Conservation (phyloP, 2,888 invertebrate genomes). For the Eupithecia abbreviata region DNA sequence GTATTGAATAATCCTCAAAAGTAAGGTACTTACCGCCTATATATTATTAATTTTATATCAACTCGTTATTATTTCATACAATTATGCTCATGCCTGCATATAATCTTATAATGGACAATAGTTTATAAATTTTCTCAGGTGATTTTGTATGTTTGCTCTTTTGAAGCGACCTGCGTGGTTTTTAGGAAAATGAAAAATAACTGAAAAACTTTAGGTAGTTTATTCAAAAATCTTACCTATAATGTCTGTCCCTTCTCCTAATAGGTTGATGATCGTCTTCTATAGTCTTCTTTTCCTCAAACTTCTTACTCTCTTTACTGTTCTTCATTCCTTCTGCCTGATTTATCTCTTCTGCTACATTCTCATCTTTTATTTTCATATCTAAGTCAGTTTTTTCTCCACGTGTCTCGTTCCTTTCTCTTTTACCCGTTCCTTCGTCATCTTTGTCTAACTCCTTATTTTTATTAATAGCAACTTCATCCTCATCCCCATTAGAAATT, state of each 20-base stretch:
- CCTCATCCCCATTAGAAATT: neutral
- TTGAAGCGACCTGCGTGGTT: neutral
- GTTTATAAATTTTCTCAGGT: neutral
- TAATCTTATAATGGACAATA: neutral
- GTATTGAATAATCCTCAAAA: neutral
- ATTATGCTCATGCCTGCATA: neutral
- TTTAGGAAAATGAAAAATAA: constrained; percentile 5
- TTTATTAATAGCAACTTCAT: neutral
- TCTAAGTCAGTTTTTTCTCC: neutral
- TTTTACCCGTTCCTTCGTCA: neutral
- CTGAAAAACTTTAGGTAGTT: constrained; percentile 11
- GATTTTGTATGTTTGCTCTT: neutral
- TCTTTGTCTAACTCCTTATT: neutral
- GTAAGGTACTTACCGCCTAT: neutral
- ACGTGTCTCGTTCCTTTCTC: neutral
- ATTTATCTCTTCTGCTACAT: neutral
- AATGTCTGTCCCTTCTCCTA: neutral
- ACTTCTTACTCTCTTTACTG: neutral
- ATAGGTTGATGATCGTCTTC: neutral
- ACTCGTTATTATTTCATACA: neutral
- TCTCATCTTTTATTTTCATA: neutral
- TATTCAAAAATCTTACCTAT: constrained; percentile 36
- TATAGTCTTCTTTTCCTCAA: neutral
- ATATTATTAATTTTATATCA: neutral
- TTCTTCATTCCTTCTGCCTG: neutral